Base-by-base conservation (phyloP, 2,888 invertebrate genomes). In the Falcaria lacertinaria region DNA sequence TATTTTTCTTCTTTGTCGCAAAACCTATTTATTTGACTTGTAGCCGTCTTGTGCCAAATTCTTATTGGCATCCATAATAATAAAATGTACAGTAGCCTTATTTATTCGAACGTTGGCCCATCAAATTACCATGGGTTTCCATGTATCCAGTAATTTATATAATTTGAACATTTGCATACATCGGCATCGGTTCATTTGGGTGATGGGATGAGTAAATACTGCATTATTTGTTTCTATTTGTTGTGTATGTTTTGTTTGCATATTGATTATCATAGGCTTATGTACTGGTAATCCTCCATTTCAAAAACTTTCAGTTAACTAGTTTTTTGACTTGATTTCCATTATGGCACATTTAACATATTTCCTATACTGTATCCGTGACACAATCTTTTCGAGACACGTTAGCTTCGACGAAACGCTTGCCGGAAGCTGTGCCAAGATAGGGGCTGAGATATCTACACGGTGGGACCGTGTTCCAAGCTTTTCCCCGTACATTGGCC, bases 401-500 rank as follows among this genome's bases (percentile, higher is more conserved):
- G 2, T 25, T 1, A 11, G 28, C 1, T 28, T 28, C 28, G 11
- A 28, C 28, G 11, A 28, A 28, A 28, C 11, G 11, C 51, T 55
- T 63, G 56, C 60, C 59, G 61, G 51, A 54, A 57, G 50, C 55
- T 56, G 52, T 73, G 69, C 69, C 69, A 74, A 73, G 69, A 73
- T 69, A 66, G 59, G 64, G 61, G 70, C 69, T 68, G 63, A 65
- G 68, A 69, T 70, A 64, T 68, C 65, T 69, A 55, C 58, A 45
- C 51, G 62, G 54, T 60, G 55, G 59, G 66, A 61, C 63, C 7
- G 37, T 37, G 66, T 64, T 57, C 63, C 61, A 59, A 65, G 69
- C 61, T 71, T 75, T 75, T 68, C 64, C 65, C 63, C 70, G 80
- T 81, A 78, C 84, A 70, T 80, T 80, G 77, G 78, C 79, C 69